A percentile compares a stretch with the other conserved stretches of the same genome.
Evolutionary conservation across 2,797 vertebrate genomes (phyloP).

Genomic region (Microctenopoma lineatum): DNA sequence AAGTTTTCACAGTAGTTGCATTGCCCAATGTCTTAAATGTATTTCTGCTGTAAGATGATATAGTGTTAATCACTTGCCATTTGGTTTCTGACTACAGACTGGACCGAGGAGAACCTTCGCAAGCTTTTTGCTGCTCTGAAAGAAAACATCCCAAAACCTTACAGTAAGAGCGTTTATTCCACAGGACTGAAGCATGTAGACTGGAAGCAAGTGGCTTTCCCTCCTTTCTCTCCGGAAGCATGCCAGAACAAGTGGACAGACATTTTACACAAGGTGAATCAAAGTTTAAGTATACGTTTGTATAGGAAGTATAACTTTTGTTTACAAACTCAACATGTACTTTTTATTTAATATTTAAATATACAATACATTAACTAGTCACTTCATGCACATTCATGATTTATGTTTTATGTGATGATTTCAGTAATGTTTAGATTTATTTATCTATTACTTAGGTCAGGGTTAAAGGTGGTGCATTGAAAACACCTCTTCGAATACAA

Average conservation of each 20-base stretch:
- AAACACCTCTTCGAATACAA: too few species aligned
- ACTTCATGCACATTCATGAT: too few species aligned
- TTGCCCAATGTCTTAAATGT: background rate
- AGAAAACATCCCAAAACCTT: conserved; percentile 76
- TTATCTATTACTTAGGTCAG: too few species aligned
- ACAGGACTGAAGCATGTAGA: conserved; percentile 84
- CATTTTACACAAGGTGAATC: conserved; percentile 85
- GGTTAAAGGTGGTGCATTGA: too few species aligned
- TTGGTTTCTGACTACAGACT: conserved; percentile 60
- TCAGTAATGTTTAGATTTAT: too few species aligned
- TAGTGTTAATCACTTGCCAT: background rate
- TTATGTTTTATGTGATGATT: too few species aligned
- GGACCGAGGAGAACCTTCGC: conserved; percentile 85
- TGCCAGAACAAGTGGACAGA: conserved; percentile 89
- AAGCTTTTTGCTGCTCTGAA: conserved; percentile 87
- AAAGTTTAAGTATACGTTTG: background rate
- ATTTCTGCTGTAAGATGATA: background rate
- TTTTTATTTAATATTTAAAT: too few species aligned
- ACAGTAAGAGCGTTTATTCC: conserved; percentile 72
- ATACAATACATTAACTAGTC: too few species aligned
- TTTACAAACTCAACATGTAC: too few species aligned
- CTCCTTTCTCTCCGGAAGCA: conserved; percentile 87
- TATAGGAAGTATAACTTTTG: too few species aligned
- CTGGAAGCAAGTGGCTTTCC: conserved; percentile 90
- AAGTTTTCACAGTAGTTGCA: background rate